phyloP scores from a whole-genome alignment of 2,888 invertebrate species.

The Dysmachus trigonus region DNA sequence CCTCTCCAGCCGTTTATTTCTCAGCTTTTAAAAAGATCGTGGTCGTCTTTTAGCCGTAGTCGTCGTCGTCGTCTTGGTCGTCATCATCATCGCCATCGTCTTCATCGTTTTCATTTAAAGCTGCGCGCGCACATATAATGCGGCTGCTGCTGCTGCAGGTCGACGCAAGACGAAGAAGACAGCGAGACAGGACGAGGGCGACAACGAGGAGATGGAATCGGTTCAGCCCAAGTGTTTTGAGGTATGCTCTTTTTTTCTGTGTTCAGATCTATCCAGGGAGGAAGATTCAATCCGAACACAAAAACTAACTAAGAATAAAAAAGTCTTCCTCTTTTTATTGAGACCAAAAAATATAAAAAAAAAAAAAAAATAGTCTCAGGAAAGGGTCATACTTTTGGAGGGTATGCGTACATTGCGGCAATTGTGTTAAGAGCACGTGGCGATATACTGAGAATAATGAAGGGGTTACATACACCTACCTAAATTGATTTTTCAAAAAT shows the following conservation, averaged over 20 bases:
- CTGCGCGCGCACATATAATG: background rate
- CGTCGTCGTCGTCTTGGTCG: conserved; percentile 9
- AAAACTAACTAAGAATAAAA: background rate
- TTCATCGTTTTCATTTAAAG: conserved; percentile 12
- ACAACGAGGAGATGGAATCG: background rate
- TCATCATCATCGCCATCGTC: background rate
- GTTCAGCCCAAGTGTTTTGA: background rate
- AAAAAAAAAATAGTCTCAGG: background rate
- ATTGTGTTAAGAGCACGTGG: background rate
- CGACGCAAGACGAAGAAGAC: no score
- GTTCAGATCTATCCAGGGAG: background rate
- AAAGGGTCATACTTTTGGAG: background rate
- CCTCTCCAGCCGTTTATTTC: conserved; percentile 42
- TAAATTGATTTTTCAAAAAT: no score
- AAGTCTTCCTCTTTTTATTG: background rate
- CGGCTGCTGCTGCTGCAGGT: background rate
- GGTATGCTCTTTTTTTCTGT: background rate
- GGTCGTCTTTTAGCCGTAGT: conserved; percentile 11
- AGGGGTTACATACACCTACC: no score
- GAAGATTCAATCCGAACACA: background rate
- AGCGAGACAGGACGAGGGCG: background rate
- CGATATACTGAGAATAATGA: background rate
- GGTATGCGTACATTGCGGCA: background rate
- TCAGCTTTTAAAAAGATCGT: conserved; percentile 45
- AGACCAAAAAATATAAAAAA: background rate